A percentile compares a stretch with the other conserved stretches of the same genome.
Evolutionary conservation across 1,140 invertebrate genomes (phyloP).

Genomic region (Stegodyphus mimosarum): DNA sequence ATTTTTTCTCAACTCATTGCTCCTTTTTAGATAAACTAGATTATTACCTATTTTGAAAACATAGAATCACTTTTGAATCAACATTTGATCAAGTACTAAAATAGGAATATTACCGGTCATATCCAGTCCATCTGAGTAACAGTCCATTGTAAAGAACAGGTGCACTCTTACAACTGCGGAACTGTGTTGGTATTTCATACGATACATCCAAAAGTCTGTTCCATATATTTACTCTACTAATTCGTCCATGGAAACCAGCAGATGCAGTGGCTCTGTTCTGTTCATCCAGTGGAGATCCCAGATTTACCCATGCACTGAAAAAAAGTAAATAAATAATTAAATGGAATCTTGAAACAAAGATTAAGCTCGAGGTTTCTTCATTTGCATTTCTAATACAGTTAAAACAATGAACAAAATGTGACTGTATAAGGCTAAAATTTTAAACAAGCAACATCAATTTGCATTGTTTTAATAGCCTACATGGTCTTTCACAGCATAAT

Average conservation of each 20-base stretch:
- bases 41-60: background rate
- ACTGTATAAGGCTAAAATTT: no score
- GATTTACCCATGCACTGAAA: conserved; percentile 87
- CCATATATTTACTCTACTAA: conserved; percentile 96
- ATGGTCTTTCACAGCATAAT: no score
- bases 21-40: background rate
- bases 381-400: no score
- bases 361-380: no score
- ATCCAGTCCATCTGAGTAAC: conserved; percentile 91
- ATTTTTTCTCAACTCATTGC: background rate
- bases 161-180: conserved; percentile 81
- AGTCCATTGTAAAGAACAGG: conserved; percentile 88
- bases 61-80: background rate
- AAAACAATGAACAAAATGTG: no score
- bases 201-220: conserved; percentile 88
- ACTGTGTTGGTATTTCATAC: conserved; percentile 82
- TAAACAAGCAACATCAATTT: no score
- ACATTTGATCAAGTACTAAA: background rate
- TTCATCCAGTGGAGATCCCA: conserved; percentile 83
- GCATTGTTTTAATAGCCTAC: no score
- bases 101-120: conserved; percentile 75
- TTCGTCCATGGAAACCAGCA: conserved; percentile 91
- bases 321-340: conserved; percentile 55
- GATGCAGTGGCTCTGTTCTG: conserved; percentile 82
- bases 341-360: no score